phyloP scores from a whole-genome alignment of 2,113 vertebrate genomes.

The Clarias gariepinus region DNA sequence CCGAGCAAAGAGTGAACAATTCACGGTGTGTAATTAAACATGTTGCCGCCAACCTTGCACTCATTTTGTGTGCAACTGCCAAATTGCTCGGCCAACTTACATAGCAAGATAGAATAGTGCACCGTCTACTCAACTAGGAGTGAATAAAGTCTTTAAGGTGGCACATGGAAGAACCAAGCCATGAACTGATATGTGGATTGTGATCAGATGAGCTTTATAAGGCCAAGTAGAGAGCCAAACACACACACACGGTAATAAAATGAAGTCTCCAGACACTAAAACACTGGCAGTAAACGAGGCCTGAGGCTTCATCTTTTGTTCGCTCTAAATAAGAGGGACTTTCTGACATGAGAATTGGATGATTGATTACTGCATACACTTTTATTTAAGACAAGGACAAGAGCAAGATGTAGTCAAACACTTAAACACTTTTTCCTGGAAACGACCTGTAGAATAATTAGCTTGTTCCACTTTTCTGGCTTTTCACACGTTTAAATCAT shows the following conservation, averaged over 20 bases:
- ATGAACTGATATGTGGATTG: not conserved
- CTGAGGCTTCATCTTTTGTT: conserved; percentile 1
- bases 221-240: not conserved
- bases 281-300: conserved; percentile 17
- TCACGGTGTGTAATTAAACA: not conserved
- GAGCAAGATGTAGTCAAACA: not conserved
- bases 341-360: not conserved
- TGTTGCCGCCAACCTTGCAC: not conserved
- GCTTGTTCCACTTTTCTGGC: not conserved
- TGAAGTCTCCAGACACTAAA: conserved; percentile 5
- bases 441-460: not conserved
- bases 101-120: not conserved
- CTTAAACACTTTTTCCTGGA: not conserved
- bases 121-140: not conserved
- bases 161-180: not conserved
- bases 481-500: not conserved
- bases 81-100: not conserved
- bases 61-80: not conserved
- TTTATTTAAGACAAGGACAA: not conserved
- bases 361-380: not conserved
- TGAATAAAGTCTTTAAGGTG: not conserved
- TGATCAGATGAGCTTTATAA: conserved; percentile 32
- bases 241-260: not conserved
- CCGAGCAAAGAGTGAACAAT: not conserved
- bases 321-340: conserved; percentile 1